These are phyloP conservation scores for Thumatha senex DNA, from an alignment of 2,888 invertebrate genomes.

Conservation along the genomic window DNA sequence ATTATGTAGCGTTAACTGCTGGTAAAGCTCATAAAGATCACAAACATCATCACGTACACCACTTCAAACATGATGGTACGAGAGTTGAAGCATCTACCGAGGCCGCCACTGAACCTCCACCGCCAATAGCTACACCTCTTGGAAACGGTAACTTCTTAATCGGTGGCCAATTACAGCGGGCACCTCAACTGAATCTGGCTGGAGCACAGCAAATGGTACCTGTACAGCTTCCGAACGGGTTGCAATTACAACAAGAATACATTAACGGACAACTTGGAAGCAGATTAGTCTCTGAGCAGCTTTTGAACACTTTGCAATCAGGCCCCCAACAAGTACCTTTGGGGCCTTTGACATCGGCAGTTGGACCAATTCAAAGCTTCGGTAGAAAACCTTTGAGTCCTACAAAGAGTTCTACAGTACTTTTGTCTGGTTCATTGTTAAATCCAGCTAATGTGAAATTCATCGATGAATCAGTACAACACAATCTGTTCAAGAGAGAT, in stretches of 20 bases:
- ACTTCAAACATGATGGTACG: conserved; percentile 89
- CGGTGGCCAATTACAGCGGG: conserved; percentile 85
- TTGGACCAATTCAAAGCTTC: conserved; percentile 29
- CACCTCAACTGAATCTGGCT: conserved; percentile 79
- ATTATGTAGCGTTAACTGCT: conserved; percentile 91
- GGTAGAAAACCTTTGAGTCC: conserved; percentile 52
- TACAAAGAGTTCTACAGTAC: conserved; percentile 61
- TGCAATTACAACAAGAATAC: conserved; percentile 82
- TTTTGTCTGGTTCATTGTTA: conserved; percentile 69
- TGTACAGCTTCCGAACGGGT: conserved; percentile 71
- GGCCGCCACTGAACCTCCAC: conserved; percentile 80
- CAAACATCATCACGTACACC: conserved; percentile 93
- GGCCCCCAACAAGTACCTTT: conserved; percentile 42
- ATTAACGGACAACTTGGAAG: conserved; percentile 86
- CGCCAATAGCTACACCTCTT: conserved; percentile 66
- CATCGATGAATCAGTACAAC: conserved; percentile 78
- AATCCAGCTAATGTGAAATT: conserved; percentile 86
- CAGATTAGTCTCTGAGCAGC: conserved; percentile 82
- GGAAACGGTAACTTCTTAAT: conserved; percentile 84
- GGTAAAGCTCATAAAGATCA: conserved; percentile 94
- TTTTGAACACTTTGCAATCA: conserved; percentile 64
- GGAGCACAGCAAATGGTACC: conserved; percentile 74
- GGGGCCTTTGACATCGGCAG: conserved; percentile 39
- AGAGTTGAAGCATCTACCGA: conserved; percentile 84
- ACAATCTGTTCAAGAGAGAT: conserved; percentile 79